Evolutionary conservation across 1,140 invertebrate genomes (phyloP), one percentile per base, ranked within the genome.

Genomic region (Brachionus sp.): DNA sequence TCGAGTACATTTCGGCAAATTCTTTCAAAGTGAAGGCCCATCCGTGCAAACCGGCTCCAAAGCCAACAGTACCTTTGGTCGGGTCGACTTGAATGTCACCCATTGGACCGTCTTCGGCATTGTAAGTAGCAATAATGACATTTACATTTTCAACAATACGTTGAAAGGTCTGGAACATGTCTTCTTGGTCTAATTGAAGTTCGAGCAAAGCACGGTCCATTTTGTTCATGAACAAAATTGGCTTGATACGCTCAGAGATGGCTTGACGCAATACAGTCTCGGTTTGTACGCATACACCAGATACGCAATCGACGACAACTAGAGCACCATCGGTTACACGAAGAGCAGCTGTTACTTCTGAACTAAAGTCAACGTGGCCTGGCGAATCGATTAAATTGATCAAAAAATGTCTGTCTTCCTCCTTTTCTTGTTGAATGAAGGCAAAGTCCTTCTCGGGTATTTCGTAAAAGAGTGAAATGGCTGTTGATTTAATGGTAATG

Each of bases 11-110:
- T 90, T 98, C 96, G 82, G 97, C 92, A 91, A 99, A 99, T 91
- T 99, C 96, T 91, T 99, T 99, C 50, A 99, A 91, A 75, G 97
- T 99, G 89, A 99, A 99, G 77, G 98, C 98, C 98, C 98, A 99
- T 78, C 97, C 97, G 89, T 99, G 98, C 75, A 99, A 93, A 68
- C 91, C 98, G 44, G 97, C 98, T 84, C 98, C 98, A 90, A 99
- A 99, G 88, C 98, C 98, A 84, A 99, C 97, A 84, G 95, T 98
- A 87, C 97, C 98, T 90, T 95, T 95, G 90, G 94, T 94, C 78
- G 96, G 96, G 89, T 98, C 95, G 85, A 98, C 95, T 86, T 94
- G 92, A 84, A 98, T 95, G 91, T 98, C 94, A 89, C 97, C 98
- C 97, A 99, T 99, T 50, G 98, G 97, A 84, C 97, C 97, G 87